Evolutionary conservation across 1,140 invertebrate genomes (phyloP).

Genomic region (Lordiphosa stackelbergi): DNA sequence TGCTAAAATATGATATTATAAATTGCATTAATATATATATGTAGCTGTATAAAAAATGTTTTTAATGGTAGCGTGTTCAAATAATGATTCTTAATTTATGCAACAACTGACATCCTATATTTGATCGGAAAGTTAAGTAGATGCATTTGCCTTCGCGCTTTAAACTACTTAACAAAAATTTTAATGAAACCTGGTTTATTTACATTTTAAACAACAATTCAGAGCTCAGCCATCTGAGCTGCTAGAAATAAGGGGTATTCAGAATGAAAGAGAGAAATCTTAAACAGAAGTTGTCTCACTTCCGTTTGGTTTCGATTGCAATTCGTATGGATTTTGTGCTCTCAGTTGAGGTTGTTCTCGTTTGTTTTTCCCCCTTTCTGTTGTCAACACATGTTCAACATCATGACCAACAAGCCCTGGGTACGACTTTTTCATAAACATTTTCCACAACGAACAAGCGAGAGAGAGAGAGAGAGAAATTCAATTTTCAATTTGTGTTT

Average conservation of each 20-base stretch:
- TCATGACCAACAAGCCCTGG: constrained; percentile 56
- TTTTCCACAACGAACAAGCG: constrained; percentile 3
- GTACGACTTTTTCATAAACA: constrained; percentile 53
- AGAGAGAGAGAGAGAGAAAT: constrained; percentile 20
- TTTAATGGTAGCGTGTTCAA: too few relatives aligned
- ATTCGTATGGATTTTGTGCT: constrained; percentile 32
- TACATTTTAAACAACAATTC: too few relatives aligned
- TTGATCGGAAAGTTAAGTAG: too few relatives aligned
- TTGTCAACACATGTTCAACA: constrained; percentile 70
- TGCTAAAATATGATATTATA: too few relatives aligned
- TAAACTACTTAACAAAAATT: too few relatives aligned
- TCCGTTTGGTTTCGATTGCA: constrained; percentile 67
- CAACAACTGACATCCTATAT: too few relatives aligned
- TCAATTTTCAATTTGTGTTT: constrained; percentile 17
- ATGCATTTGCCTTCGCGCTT: too few relatives aligned
- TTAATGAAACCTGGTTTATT: too few relatives aligned
- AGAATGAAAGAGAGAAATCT: background rate
- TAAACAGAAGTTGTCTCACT: constrained; percentile 29
- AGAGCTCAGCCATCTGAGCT: background rate
- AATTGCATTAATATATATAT: too few relatives aligned
- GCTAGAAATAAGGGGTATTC: constrained; percentile 6
- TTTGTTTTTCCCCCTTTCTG: constrained; percentile 28
- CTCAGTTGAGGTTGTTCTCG: constrained; percentile 22
- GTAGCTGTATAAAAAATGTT: too few relatives aligned
- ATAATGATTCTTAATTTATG: too few relatives aligned